Conservation (phyloP, 2,888 invertebrate species). For the Bombylius major region DNA sequence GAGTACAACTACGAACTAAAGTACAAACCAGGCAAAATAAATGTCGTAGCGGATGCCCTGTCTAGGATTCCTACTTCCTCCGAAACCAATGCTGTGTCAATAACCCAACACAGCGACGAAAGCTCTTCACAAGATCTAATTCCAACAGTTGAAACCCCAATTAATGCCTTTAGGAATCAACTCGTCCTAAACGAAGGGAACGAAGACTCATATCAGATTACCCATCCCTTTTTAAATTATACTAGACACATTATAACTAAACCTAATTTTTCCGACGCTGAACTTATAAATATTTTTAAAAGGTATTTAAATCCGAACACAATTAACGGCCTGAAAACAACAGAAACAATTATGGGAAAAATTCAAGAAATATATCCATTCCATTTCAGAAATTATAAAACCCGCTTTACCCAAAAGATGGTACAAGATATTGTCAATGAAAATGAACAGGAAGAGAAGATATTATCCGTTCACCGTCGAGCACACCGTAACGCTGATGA, state of each 20-base stretch:
- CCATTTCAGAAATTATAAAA: slow-evolving; percentile 1
- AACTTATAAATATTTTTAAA: not conserved
- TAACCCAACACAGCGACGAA: not conserved
- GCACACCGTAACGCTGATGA: slow-evolving; percentile 9
- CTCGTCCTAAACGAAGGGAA: not conserved
- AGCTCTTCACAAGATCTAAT: not conserved
- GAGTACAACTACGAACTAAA: not conserved
- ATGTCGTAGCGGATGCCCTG: slow-evolving; percentile 9
- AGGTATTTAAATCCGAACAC: no score
- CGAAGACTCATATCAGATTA: not conserved
- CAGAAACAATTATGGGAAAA: no score
- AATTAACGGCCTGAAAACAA: no score
- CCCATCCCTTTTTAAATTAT: not conserved
- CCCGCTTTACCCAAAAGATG: slow-evolving; percentile 3
- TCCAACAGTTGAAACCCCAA: not conserved
- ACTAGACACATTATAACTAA: not conserved
- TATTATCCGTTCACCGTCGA: slow-evolving; percentile 8
- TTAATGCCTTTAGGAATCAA: not conserved
- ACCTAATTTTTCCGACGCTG: not conserved
- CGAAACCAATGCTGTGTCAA: not conserved
- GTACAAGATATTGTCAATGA: slow-evolving; percentile 9
- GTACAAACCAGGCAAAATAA: slow-evolving; percentile 4
- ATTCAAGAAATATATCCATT: no score
- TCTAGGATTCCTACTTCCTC: not conserved
- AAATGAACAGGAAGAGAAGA: slow-evolving; percentile 9